Evolutionary conservation across 2,113 vertebrate genomes (phyloP), one percentile per base, ranked within the genome.

Genomic region (Hystrix brachyura): DNA sequence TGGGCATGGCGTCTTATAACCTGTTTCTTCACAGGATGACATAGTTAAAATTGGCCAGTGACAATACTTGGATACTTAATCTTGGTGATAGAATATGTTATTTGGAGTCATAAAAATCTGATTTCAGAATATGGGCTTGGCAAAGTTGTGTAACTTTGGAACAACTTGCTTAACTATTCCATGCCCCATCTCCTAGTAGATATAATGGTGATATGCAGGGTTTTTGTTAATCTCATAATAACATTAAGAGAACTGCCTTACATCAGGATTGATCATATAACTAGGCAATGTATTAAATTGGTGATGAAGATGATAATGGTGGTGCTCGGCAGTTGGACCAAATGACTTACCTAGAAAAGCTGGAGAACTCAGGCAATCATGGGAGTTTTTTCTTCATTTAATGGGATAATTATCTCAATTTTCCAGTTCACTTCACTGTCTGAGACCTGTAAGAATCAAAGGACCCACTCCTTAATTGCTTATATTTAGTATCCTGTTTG

Each of bases 351-450:
- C 57, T 94, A 65, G 57, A 96, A 86, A 53, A 90, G 7, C 48
- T 89, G 55, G 18, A 65, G 32, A 27, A 67, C 79, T 62, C 29
- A 87, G 64, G 59, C 38, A 91, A 89, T 72, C 21, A 10, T 90
- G 27, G 59, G 67, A 86, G 18, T 53, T 80, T 97, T 95, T 93
- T 46, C 76, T 87, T 97, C 46, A 93, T 64, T 84, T 60, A 95
- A n/a, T 90, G 29, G 53, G 21, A 93, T 3, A 69, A 53, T 65
- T 57, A 64, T 21, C 32, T 97, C 27, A 53, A 48, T 81, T 97
- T 94, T 93, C 64, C n/a, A 84, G 55, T 81, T 96, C 23, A 82
- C 9, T 38, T 91, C n/a, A 91, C 23, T 74, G 32, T 29, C 55
- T 71, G 59, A 94, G 17, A 92, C 5, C 80, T 27, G 15, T 80